Evolutionary conservation across 2,797 vertebrate genomes (phyloP), one percentile per base, ranked within the genome.

Genomic region (Naso thynnoides): DNA sequence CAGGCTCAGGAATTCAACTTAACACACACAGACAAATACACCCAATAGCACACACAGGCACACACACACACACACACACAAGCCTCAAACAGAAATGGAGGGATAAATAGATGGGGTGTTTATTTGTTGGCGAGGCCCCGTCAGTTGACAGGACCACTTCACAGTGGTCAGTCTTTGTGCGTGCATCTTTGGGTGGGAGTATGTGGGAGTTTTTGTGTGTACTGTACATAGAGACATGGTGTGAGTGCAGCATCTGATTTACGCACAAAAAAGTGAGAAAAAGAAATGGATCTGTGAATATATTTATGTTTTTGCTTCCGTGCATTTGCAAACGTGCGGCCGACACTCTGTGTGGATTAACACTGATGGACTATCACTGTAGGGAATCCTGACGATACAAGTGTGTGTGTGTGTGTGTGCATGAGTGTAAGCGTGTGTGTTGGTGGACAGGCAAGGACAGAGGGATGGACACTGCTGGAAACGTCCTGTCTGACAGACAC

Each of bases 1-100:
- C 90, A 93, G 88, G 90, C 89, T 76, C 83, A 94, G 93, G 94
- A 95, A 95, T 95, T 93, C 84, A 88, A 89, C 87, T 86, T 82
- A 89, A 85, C 81, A 81, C 76, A 75, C 70, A 66, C 58, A 56
- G 26, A 67, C 61, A 79, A 57, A 78, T 47, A 70, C 53, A 76
- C 42, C 23, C 68, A n/a, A 42, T 70, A 23, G 44, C 33, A 54
- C 59, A 31, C 19, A 53, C 3, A 41, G 53, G 23, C 52, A 60
- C 49, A 76, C 36, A 56, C 42, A 21, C 18, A 56, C 11, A 59
- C 24, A 64, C 55, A 53, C 44, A 81, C 39, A 56, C 56, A 42
- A 53, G 39, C 62, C 60, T 61, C n/a, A 16, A 72, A 64, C 77
- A 78, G 49, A 68, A 78, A 78, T 38, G 47, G 54, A 70, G 33